These are phyloP conservation scores for Cercopithecus mona DNA, from an alignment of 2,113 vertebrate species.

Conservation along the genomic window DNA sequence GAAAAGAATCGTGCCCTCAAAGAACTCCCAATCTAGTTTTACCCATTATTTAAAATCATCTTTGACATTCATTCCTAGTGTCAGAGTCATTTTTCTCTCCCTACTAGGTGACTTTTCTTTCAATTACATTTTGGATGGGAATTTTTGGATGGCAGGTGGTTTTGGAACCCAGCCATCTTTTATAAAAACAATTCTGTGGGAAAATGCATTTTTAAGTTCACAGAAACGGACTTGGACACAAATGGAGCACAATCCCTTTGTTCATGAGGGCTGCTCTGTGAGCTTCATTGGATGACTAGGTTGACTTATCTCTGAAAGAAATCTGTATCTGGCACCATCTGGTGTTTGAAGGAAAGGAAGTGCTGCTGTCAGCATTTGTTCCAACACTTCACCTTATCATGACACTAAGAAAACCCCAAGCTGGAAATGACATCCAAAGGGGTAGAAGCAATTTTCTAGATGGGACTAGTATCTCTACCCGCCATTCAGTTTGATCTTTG, in stretches of 20 bases:
- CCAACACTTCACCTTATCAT: neutral
- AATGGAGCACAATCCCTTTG: fast-evolving
- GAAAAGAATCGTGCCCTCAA: neutral
- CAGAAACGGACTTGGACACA: neutral
- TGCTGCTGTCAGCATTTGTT: neutral
- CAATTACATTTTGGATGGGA: neutral
- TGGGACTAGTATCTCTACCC: neutral
- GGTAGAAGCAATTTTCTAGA: neutral
- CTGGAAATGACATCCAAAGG: neutral
- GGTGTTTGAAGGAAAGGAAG: neutral
- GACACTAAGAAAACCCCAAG: neutral
- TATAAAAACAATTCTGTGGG: neutral
- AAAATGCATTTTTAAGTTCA: neutral
- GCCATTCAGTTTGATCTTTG: neutral
- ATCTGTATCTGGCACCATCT: neutral
- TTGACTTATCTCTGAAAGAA: neutral
- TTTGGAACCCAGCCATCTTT: neutral
- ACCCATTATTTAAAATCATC: neutral
- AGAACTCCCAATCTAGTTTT: neutral
- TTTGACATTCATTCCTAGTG: neutral
- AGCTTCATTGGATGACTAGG: no score
- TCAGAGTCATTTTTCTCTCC: neutral
- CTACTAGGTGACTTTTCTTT: neutral
- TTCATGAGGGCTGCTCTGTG: fast-evolving
- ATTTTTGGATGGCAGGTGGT: neutral